These are phyloP conservation scores for Heterohyrax brucei DNA, from an alignment of 2,797 vertebrate genomes.

Conservation along the genomic window DNA sequence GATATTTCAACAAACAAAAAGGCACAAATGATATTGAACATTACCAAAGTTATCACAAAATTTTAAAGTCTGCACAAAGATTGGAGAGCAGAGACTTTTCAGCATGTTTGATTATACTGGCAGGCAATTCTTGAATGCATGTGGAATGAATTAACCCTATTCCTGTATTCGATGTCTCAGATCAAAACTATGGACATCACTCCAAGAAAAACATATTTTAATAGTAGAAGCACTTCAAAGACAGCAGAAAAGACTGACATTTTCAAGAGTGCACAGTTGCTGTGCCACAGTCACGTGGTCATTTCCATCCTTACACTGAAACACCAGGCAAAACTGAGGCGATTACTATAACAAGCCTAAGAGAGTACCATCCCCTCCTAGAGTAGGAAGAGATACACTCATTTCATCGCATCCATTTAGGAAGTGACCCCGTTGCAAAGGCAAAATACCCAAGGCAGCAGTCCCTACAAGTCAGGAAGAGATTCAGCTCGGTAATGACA, in stretches of 20 bases:
- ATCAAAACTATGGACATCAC: neutral
- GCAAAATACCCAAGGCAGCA: neutral
- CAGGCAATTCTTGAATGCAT: neutral
- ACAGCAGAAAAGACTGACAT: neutral
- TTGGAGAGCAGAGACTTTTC: neutral
- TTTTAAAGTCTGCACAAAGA: neutral
- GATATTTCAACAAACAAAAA: neutral
- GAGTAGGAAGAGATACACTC: neutral
- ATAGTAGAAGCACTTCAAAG: neutral
- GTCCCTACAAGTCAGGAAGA: neutral
- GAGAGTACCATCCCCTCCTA: neutral
- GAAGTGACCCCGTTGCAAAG: neutral
- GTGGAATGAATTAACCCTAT: neutral
- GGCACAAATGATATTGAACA: accelerated
- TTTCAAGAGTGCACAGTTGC: neutral
- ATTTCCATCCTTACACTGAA: too few species aligned
- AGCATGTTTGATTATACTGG: neutral
- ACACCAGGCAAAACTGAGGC: neutral
- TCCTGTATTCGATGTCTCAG: neutral
- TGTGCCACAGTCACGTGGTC: too few species aligned
- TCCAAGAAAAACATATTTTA: neutral
- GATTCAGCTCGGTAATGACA: accelerated
- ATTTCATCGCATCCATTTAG: accelerated
- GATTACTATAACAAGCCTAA: neutral
- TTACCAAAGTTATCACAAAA: neutral